A percentile compares a stretch with the other conserved stretches of the same genome.
phyloP scores from a whole-genome alignment of 1,140 invertebrate genomes.

The Ridgeia piscesae region DNA sequence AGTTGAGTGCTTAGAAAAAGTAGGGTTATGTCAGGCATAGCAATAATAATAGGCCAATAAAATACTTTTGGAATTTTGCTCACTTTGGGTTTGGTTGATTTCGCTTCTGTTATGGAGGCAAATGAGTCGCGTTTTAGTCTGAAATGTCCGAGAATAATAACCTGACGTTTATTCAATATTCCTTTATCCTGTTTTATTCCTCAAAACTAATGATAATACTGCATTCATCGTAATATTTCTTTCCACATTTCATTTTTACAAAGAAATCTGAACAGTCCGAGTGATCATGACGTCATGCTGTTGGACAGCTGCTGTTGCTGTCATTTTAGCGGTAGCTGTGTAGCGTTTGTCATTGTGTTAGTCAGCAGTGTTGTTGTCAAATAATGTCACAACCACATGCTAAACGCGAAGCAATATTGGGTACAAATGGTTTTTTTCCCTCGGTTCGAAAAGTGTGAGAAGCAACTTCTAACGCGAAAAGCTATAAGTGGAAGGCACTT shows the following conservation, averaged over 20 bases:
- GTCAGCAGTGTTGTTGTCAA: not conserved
- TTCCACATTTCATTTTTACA: not conserved
- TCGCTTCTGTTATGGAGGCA: not conserved
- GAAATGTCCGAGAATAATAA: not conserved
- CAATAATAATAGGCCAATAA: not conserved
- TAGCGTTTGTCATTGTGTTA: not conserved
- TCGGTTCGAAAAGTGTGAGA: not conserved
- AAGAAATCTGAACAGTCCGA: not conserved
- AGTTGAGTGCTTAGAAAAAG: not conserved
- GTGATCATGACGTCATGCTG: not conserved
- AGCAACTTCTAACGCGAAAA: not conserved
- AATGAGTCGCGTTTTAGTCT: not conserved
- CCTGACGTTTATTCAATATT: not conserved
- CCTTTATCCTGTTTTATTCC: not conserved
- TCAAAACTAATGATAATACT: not conserved
- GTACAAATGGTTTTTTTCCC: not conserved
- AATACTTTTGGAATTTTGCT: not conserved
- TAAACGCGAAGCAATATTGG: not conserved
- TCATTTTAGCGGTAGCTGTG: not conserved
- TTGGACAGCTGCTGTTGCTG: not conserved
- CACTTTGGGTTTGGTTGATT: not conserved
- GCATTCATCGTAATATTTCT: not conserved
- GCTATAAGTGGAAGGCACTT: not conserved
- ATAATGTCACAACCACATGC: not conserved
- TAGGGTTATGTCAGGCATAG: not conserved